Evolutionary conservation across 2,113 vertebrate species (phyloP).

Genomic region (Xiphias gladius): DNA sequence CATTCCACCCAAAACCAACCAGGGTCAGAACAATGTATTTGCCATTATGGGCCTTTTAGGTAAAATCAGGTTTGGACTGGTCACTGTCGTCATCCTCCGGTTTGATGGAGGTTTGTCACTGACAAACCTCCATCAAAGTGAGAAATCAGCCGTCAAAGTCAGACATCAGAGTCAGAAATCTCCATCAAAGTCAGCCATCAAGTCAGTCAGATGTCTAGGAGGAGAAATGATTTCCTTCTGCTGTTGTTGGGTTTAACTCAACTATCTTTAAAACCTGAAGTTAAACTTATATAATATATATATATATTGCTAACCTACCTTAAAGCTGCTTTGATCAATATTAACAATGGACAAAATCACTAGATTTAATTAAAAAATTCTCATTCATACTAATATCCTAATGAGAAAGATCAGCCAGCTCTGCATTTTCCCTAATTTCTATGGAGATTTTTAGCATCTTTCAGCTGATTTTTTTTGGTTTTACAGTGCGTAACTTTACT

Average conservation of each 20-base stretch:
- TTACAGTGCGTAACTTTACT: too few relatives aligned
- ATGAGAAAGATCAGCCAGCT: not conserved
- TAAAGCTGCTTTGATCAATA: too few relatives aligned
- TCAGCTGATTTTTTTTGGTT: too few relatives aligned
- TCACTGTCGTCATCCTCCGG: not conserved
- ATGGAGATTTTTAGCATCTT: not conserved
- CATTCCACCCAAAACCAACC: constrained; percentile 11
- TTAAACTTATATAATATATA: not conserved
- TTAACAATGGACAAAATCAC: too few relatives aligned
- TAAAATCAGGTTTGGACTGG: not conserved
- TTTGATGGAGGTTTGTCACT: not conserved
- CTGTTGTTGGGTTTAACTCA: not conserved
- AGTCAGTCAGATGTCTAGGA: not conserved
- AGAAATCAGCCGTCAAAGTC: too few relatives aligned
- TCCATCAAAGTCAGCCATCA: too few relatives aligned
- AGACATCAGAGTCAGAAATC: too few relatives aligned
- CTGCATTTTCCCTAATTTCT: too few relatives aligned
- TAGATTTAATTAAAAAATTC: too few relatives aligned
- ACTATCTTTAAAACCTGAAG: not conserved
- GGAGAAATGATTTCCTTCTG: not conserved
- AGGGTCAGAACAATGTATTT: not conserved
- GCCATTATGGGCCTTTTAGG: constrained; percentile 12
- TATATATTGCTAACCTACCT: not conserved
- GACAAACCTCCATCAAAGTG: too few relatives aligned
- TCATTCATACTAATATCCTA: too few relatives aligned